A percentile compares a stretch with the other conserved stretches of the same genome.
phyloP scores from a whole-genome alignment of 92 coral and sea anemone species.

The Epizoanthus scotinus region DNA sequence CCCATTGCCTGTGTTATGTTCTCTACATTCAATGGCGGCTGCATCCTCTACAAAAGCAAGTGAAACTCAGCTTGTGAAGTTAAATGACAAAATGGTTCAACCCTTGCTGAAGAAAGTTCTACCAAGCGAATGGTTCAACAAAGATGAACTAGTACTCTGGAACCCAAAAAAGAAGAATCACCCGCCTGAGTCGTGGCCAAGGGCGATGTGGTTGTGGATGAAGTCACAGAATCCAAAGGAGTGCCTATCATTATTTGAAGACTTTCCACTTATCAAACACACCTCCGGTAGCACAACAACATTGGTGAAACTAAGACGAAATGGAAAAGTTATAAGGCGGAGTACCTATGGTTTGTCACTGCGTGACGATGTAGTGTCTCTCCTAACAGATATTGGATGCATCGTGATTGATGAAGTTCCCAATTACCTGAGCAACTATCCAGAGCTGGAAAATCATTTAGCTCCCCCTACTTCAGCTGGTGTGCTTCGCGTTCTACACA shows the following conservation, averaged over 20 bases:
- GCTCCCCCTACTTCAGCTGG: conserved; percentile 49
- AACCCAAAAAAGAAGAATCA: conserved; percentile 7
- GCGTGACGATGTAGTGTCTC: conserved; percentile 25
- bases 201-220: conserved; percentile 54
- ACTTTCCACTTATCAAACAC: conserved; percentile 37
- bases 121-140: conserved; percentile 45
- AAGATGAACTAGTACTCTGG: conserved; percentile 40
- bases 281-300: not conserved
- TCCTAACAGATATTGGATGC: conserved; percentile 46
- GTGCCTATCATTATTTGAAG: conserved; percentile 32
- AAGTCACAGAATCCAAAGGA: conserved; percentile 19
- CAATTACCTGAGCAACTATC: conserved; percentile 26
- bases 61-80: conserved; percentile 33
- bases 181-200: conserved; percentile 54
- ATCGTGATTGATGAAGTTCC: conserved; percentile 33
- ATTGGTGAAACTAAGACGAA: conserved; percentile 39
- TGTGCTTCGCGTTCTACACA: conserved; percentile 22
- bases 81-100: conserved; percentile 24
- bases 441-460: conserved; percentile 27
- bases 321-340: conserved; percentile 35
- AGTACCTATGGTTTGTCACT: conserved; percentile 30
- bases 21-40: conserved; percentile 40
- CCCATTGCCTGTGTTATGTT: not conserved
- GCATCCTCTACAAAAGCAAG: not conserved
- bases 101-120: conserved; percentile 16